Conservation (phyloP, 2,797 vertebrate genomes). For the Myripristis murdjan region DNA sequence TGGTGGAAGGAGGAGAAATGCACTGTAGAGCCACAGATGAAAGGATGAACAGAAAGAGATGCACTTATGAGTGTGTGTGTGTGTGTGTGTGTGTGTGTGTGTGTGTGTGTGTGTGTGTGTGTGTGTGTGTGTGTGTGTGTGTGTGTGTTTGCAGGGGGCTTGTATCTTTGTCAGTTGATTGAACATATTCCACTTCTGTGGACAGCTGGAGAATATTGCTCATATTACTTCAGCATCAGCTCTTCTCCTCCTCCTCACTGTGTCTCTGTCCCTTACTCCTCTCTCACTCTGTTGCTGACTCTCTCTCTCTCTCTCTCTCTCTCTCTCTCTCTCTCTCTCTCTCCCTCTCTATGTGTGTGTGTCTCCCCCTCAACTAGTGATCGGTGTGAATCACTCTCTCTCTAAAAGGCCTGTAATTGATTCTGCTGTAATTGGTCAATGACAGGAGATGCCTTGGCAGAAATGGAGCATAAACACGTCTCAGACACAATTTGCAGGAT, state of each 20-base stretch:
- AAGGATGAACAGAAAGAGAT: conserved; percentile 50
- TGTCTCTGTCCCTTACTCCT: conserved; percentile 49
- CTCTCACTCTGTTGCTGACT: conserved; percentile 42
- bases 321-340: conserved; percentile 7
- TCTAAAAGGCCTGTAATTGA: conserved; percentile 89
- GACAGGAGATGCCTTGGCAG: conserved; percentile 84
- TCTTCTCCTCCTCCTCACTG: conserved; percentile 45
- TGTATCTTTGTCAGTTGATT: conserved; percentile 76
- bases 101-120: no score
- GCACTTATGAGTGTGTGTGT: conserved; percentile 16
- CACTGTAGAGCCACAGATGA: conserved; percentile 64
- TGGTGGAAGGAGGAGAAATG: conserved; percentile 42
- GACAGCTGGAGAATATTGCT: conserved; percentile 80
- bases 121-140: no score
- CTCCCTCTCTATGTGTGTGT: no score
- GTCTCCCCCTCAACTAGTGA: conserved; percentile 51
- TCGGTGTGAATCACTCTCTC: conserved; percentile 64
- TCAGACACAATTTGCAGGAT: conserved; percentile 86
- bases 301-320: not conserved
- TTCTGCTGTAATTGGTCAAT: conserved; percentile 88
- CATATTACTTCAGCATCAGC: conserved; percentile 82
- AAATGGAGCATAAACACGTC: conserved; percentile 86
- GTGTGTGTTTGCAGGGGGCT: conserved; percentile 43
- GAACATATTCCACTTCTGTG: conserved; percentile 81
- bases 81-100: conserved; percentile 12